Base-by-base conservation (phyloP, 2,797 vertebrate genomes). In the Vespertilio murinus region DNA sequence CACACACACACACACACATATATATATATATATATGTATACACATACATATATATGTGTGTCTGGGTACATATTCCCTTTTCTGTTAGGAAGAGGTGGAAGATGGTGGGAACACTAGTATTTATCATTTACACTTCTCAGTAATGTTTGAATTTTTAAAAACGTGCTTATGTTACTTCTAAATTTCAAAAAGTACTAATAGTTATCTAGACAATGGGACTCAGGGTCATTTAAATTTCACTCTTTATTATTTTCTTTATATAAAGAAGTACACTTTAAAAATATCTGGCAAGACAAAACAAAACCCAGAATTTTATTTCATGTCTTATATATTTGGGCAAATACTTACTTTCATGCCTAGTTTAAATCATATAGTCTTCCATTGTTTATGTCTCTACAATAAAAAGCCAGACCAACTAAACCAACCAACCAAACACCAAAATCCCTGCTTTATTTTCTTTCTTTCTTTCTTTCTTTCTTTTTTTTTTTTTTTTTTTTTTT, bases 401-500 rank as follows among this genome's bases (percentile, higher is more conserved):
- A 28, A 92, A 91, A 80, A 81, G 11, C 2, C 33, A 79, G 69
- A 74, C 30, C 45, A 86, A 78, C 7, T 20, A 80, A 93, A 69
- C 11, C 25, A 67, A 49, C 2, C n/a, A 78, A 79, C 30, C 12
- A 65, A 65, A 7, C 54, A 61, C 18, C 5, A 67, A 79, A 67
- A 70, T 25, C 7, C 2, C 10, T 20, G 8, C 12, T 88, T 83
- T 69, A 33, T 90, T 94, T 85, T 67, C 47, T 59, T 25, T n/a
- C n/a, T n/a, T n/a, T n/a, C n/a, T n/a, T n/a, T n/a, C n/a, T n/a
- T n/a, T n/a, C 12, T 59, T 59, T 5, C 11, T 11, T 25, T 3
- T 94, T 91, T 91, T 59, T 81, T 38, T 77, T n/a, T n/a, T 90
- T 94, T 85, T 67, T 42, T 59, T 88, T 83, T 69, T 30, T 90